These are phyloP conservation scores for Ceratina japonica DNA, from an alignment of 1,140 invertebrate species.

Conservation along the genomic window DNA sequence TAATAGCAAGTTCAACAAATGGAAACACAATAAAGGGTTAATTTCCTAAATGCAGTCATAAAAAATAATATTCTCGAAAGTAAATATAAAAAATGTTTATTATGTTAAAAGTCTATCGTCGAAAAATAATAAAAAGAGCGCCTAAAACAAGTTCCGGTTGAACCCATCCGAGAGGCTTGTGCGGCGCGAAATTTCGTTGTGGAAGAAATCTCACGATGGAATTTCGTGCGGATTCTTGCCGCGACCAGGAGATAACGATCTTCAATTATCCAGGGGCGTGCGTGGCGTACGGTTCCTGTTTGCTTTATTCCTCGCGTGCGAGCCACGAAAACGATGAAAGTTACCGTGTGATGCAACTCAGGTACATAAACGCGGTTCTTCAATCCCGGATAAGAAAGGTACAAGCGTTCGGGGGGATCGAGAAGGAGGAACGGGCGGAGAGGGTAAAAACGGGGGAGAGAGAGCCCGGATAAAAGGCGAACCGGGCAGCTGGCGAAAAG, in stretches of 20 bases:
- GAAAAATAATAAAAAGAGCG: background rate
- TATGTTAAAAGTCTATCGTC: too few species aligned
- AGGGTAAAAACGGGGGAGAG: background rate
- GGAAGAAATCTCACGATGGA: background rate
- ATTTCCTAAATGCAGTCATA: too few species aligned
- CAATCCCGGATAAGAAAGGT: slow-evolving; percentile 52
- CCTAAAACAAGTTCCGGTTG: background rate
- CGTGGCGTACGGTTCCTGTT: slow-evolving; percentile 38
- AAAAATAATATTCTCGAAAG: too few species aligned
- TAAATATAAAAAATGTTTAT: too few species aligned
- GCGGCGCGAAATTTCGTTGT: background rate
- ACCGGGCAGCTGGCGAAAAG: slow-evolving; percentile 72
- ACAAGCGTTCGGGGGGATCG: background rate
- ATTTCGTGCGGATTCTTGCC: background rate
- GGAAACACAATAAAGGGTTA: too few species aligned
- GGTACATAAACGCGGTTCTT: slow-evolving; percentile 43
- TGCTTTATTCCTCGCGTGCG: slow-evolving; percentile 45
- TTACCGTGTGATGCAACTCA: slow-evolving; percentile 54
- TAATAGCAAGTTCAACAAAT: too few species aligned
- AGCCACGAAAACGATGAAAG: slow-evolving; percentile 58
- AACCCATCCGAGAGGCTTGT: background rate
- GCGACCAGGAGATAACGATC: slow-evolving; percentile 13
- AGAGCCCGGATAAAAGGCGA: slow-evolving; percentile 13
- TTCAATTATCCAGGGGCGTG: slow-evolving; percentile 39
- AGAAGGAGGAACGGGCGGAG: slow-evolving; percentile 29